Percentiles rank a stretch among this genome's conserved stretches.
These are phyloP conservation scores for Caenorhabditis sp. DNA, from an alignment of 2,888 invertebrate genomes.

Conservation along the genomic window DNA sequence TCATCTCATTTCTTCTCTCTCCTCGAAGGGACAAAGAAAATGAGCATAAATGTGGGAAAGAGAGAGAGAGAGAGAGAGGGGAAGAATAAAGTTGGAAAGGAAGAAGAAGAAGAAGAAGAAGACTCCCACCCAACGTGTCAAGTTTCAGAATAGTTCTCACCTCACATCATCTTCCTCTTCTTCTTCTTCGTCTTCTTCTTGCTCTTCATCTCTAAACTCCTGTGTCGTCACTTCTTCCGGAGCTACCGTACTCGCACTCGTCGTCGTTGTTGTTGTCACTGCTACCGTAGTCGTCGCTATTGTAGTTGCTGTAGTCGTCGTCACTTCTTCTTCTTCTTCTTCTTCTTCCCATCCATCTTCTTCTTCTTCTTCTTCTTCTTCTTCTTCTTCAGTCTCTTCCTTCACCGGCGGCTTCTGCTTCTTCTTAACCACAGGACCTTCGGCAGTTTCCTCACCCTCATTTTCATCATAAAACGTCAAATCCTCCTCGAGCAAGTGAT, in stretches of 20 bases:
- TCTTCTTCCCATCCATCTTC: constrained; percentile 15
- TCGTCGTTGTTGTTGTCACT: too few relatives aligned
- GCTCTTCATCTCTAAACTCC: constrained; percentile 3
- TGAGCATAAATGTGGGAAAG: too few relatives aligned
- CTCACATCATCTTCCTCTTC: constrained; percentile 12
- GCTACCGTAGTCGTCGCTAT: constrained; percentile 7
- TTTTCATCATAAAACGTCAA: constrained; percentile 31
- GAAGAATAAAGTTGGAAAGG: neutral
- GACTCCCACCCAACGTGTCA: constrained; percentile 22
- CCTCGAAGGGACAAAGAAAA: constrained; percentile 9
- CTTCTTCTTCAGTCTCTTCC: constrained; percentile 9
- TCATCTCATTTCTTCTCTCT: too few relatives aligned
- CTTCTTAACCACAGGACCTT: too few relatives aligned
- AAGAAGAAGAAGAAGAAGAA: neutral
- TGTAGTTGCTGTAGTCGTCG: constrained; percentile 11
- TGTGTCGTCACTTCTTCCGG: neutral
- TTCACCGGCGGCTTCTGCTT: neutral
- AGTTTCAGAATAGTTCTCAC: constrained; percentile 31
- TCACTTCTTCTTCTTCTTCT: constrained; percentile 20
- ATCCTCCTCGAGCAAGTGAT: constrained; percentile 35
- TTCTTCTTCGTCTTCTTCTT: constrained; percentile 22
- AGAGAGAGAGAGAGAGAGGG: neutral
- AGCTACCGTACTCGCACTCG: neutral
- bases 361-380: constrained; percentile 8
- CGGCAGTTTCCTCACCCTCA: neutral